Percentiles rank a stretch among this genome's conserved stretches.
These are phyloP conservation scores for Ariopsis seemanni DNA, from an alignment of 2,113 vertebrate genomes.

Conservation along the genomic window DNA sequence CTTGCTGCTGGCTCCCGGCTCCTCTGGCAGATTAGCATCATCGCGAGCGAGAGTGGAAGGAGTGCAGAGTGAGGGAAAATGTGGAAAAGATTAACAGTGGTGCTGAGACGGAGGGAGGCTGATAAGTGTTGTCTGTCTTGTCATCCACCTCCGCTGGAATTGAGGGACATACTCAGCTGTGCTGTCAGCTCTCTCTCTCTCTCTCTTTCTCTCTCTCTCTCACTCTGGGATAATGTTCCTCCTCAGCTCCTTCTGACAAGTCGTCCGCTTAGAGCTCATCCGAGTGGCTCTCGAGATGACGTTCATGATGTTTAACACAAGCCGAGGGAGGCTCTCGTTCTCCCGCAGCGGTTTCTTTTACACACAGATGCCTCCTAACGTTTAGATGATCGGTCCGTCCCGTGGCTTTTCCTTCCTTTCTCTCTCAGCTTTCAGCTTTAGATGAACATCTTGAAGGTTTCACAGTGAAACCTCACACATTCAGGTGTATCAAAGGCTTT, in stretches of 20 bases:
- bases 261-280: conserved; percentile 36
- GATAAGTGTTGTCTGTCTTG: conserved; percentile 47
- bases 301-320: conserved; percentile 29
- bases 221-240: conserved; percentile 20
- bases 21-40: conserved; percentile 42
- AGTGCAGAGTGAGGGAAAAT: conserved; percentile 30
- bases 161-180: conserved; percentile 32
- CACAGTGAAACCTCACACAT: conserved; percentile 50
- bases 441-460: conserved; percentile 48
- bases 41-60: background rate
- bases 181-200: background rate
- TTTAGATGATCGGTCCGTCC: background rate
- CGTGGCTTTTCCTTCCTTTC: background rate
- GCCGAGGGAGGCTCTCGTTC: conserved; percentile 5
- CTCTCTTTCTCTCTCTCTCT: conserved; percentile 6
- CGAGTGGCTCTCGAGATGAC: conserved; percentile 40
- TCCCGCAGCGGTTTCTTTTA: background rate
- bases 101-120: conserved; percentile 40
- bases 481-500: conserved; percentile 46
- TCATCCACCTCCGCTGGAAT: conserved; percentile 33
- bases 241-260: conserved; percentile 40
- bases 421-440: background rate
- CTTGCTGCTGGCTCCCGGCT: conserved; percentile 1
- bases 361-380: background rate
- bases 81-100: conserved; percentile 51